Evolutionary conservation across 2,888 invertebrate genomes (phyloP).

Genomic region (Nomada hirtipes): DNA sequence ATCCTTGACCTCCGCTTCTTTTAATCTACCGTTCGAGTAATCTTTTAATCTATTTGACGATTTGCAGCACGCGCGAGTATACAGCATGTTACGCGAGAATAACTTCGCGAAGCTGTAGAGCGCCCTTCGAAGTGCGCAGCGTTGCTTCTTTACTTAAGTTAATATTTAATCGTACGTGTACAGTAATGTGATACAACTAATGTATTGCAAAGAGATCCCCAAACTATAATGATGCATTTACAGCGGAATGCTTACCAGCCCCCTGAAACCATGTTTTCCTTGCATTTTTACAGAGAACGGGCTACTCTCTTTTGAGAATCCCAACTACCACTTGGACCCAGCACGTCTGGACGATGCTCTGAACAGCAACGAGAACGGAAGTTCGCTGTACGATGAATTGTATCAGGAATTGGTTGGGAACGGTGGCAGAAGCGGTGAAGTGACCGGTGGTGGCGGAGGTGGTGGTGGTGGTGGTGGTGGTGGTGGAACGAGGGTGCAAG

Average conservation of each 20-base stretch:
- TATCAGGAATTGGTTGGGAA: conserved; percentile 87
- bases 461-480: conserved; percentile 85
- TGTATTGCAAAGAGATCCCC: neutral
- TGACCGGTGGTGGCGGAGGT: conserved; percentile 86
- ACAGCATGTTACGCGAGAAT: conserved; percentile 34
- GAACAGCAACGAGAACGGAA: conserved; percentile 87
- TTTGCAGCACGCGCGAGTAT: conserved; percentile 6
- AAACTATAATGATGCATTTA: no score
- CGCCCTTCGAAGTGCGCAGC: neutral
- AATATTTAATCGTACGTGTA: neutral
- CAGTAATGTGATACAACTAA: neutral
- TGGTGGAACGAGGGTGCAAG: conserved; percentile 83
- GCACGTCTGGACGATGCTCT: conserved; percentile 91
- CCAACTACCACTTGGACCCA: conserved; percentile 94
- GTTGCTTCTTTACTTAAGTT: neutral
- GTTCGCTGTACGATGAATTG: conserved; percentile 89
- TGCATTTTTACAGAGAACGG: conserved; percentile 91
- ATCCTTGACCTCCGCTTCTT: conserved; percentile 54
- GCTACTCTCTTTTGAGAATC: conserved; percentile 95
- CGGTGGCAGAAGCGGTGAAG: conserved; percentile 81
- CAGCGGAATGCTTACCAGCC: no score
- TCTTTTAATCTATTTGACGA: neutral
- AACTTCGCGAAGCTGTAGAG: neutral
- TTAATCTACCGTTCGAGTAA: conserved; percentile 28
- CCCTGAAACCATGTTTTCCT: no score